Evolutionary conservation across 2,113 vertebrate genomes (phyloP), one percentile per base, ranked within the genome.

Genomic region (Stigmatopora nigra): DNA sequence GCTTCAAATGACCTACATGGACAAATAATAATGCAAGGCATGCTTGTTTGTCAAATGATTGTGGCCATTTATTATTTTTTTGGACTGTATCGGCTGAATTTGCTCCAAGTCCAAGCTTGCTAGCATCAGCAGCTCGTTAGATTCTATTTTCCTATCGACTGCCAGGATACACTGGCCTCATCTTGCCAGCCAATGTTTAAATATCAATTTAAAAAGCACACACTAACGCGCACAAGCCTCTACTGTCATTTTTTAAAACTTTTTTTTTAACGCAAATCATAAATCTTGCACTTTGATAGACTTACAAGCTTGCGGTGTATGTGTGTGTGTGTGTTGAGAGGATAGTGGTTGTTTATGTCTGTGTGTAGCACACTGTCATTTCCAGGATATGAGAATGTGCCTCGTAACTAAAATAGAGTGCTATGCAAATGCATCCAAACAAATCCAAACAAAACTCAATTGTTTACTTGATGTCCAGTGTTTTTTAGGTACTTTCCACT

Each of bases 41-140:
- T 79, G 80, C 79, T 77, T 79, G 75, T 67, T 64, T 49, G 65
- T 14, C 51, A 69, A 72, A 46, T 15, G 68, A 68, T 25, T 72
- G 65, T 59, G 69, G 76, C 53, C 63, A 61, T 73, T n/a, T n/a
- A n/a, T n/a, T n/a, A n/a, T n/a, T n/a, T 70, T 78, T 82, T 63
- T 63, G 75, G 67, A 61, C 75, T 60, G 68, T 48, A 73, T 77
- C 70, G 75, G 79, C 80, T 75, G 81, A 80, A 84, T 82, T 72
- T 78, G 73, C 77, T 81, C 67, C 53, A 19, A 77, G 68, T 80
- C 71, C 69, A 68, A 77, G 77, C 82, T 72, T 61, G 73, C 78
- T 78, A 77, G 77, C 79, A 84, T 86, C 84, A 84, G 85, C 85
- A 87, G 78, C 83, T 85, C 81, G 76, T 88, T 82, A 84, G 78